phyloP scores from a whole-genome alignment of 35 echinoderm and acorn worm species.

The Ophiothrix spiculata region DNA sequence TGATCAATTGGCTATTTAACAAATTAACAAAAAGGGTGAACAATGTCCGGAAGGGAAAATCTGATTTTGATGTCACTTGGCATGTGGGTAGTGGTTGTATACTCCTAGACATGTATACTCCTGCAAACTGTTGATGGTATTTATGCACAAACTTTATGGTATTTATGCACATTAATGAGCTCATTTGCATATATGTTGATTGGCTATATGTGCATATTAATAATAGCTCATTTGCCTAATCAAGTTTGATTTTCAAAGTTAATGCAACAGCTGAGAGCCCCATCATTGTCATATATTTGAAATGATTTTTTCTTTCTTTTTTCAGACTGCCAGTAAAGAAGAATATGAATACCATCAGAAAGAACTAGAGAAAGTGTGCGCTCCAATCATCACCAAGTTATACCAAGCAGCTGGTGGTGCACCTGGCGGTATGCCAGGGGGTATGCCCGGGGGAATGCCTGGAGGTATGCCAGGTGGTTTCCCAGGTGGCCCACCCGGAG shows the following conservation, averaged over 20 bases:
- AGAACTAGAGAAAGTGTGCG: conserved; percentile 46
- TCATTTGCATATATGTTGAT: not conserved
- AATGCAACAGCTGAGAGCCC: not conserved
- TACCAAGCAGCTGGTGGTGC: conserved; percentile 53
- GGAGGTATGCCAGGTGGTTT: conserved; percentile 30
- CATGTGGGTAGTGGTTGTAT: no score
- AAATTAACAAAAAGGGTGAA: no score
- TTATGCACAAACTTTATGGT: no score
- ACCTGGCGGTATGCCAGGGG: conserved; percentile 24
- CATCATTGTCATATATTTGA: not conserved
- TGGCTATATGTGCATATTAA: not conserved
- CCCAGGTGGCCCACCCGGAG: conserved; percentile 37
- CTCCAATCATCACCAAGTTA: conserved; percentile 50
- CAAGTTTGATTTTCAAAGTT: not conserved
- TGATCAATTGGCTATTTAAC: no score
- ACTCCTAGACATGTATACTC: no score
- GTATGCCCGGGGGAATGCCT: conserved; percentile 34
- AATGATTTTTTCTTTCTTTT: not conserved
- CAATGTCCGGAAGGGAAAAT: no score
- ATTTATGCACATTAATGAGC: not conserved
- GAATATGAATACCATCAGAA: conserved; percentile 56
- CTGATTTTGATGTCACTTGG: no score
- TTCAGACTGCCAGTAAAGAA: conserved; percentile 47
- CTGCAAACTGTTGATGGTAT: no score
- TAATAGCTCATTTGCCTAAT: not conserved